A percentile compares a stretch with the other conserved stretches of the same genome.
Evolutionary conservation across 37 sponge, comb jelly and placozoan species (phyloP).

Genomic region (Ianthella basta): DNA sequence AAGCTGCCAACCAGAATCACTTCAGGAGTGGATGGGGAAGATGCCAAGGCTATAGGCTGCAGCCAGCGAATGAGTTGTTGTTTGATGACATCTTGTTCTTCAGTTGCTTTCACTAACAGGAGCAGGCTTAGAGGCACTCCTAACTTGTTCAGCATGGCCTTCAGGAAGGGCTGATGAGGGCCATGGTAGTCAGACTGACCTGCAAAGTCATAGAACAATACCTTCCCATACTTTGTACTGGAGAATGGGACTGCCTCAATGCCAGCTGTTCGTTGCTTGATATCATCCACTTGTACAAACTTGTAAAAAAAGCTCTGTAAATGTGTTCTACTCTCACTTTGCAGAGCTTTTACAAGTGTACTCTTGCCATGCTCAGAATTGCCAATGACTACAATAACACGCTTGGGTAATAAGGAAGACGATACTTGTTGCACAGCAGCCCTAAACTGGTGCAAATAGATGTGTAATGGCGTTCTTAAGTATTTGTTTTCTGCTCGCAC

Average conservation of each 20-base stretch:
- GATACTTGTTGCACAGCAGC: not conserved
- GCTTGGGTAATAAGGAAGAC: not conserved
- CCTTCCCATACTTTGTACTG: conserved; percentile 17
- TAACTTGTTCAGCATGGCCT: not conserved
- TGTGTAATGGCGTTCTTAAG: not conserved
- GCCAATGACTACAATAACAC: not conserved
- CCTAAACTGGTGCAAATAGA: not conserved
- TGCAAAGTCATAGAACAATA: conserved; percentile 40
- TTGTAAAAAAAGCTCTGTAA: not conserved
- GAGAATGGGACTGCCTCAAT: not conserved
- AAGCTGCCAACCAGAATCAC: not conserved
- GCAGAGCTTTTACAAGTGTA: not conserved
- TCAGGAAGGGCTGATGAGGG: conserved; percentile 16
- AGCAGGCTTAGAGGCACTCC: not conserved
- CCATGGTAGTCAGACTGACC: conserved; percentile 34
- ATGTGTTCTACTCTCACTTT: not conserved
- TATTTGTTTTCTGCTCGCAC: not conserved
- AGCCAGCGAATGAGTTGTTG: too few species aligned
- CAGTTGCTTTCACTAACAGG: not conserved
- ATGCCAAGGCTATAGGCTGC: too few species aligned
- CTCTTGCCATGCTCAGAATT: too few species aligned
- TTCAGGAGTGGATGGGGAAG: not conserved
- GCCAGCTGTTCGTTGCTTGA: conserved; percentile 24
- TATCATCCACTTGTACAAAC: too few species aligned
- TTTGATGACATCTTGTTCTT: too few species aligned